Evolutionary conservation across 2,888 invertebrate genomes (phyloP).

Genomic region (Conchocele bisecta): DNA sequence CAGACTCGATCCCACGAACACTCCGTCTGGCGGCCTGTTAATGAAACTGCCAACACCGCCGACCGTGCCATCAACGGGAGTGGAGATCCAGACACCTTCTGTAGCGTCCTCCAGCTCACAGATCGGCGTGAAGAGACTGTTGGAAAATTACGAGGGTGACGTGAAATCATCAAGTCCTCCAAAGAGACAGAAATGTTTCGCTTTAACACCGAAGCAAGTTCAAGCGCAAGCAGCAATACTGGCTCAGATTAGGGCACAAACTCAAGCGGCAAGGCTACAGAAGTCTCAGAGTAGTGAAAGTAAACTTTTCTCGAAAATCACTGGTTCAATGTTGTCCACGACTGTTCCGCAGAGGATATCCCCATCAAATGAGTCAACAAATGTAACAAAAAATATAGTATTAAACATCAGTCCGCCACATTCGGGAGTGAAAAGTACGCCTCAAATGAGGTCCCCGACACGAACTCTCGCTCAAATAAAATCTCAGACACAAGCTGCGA

Average conservation of each 20-base stretch:
- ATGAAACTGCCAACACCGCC: slow-evolving; percentile 53
- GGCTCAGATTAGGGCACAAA: slow-evolving; percentile 75
- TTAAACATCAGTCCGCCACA: slow-evolving; percentile 36
- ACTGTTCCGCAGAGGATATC: slow-evolving; percentile 41
- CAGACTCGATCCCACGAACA: slow-evolving; percentile 6
- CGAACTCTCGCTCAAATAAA: slow-evolving; percentile 78
- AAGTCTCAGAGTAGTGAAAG: slow-evolving; percentile 54
- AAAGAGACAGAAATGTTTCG: slow-evolving; percentile 58
- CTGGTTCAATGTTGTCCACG: slow-evolving; percentile 22
- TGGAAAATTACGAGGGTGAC: slow-evolving; percentile 49
- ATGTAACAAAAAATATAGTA: slow-evolving; percentile 43
- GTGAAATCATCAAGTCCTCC: slow-evolving; percentile 51
- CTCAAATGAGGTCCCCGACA: slow-evolving; percentile 69
- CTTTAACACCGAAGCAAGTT: slow-evolving; percentile 40
- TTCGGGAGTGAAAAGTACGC: slow-evolving; percentile 30
- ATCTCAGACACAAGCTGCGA: slow-evolving; percentile 76
- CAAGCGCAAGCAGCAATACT: slow-evolving; percentile 66
- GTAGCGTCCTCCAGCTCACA: slow-evolving; percentile 1
- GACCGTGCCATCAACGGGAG: slow-evolving; percentile 16
- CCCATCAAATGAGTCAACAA: slow-evolving; percentile 41
- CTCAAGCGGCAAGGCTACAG: slow-evolving; percentile 68
- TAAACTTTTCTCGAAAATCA: slow-evolving; percentile 52
- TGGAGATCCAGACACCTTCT: slow-evolving; percentile 26
- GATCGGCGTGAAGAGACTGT: slow-evolving; percentile 1
- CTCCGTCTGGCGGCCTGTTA: slow-evolving; percentile 47